Evolutionary conservation across 2,888 invertebrate genomes (phyloP).

Genomic region (Sympetrum striolatum): DNA sequence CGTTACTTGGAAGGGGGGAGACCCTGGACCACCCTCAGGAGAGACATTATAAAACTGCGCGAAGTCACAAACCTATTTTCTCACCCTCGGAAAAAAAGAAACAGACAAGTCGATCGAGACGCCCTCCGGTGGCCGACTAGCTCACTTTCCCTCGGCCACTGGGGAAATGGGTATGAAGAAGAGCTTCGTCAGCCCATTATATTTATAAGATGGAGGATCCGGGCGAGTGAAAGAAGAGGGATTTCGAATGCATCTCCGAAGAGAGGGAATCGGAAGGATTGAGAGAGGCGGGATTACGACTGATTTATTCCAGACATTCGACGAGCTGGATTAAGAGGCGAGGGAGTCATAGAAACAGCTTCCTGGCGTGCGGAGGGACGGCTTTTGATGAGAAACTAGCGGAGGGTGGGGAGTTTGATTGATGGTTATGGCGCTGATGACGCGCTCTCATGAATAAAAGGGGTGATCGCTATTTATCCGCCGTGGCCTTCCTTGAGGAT

Average conservation of each 20-base stretch:
- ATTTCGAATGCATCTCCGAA: neutral
- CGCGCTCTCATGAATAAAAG: conserved; percentile 33
- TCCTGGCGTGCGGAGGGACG: neutral
- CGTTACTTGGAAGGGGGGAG: neutral
- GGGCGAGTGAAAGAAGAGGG: neutral
- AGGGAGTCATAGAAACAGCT: neutral
- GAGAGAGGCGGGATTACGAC: neutral
- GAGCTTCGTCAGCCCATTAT: neutral
- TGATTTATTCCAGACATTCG: conserved; percentile 30
- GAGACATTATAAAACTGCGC: conserved; percentile 2
- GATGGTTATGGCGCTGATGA: conserved; percentile 15
- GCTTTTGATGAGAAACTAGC: conserved; percentile 24
- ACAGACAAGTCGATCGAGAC: neutral
- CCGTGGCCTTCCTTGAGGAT: neutral
- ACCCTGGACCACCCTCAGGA: neutral
- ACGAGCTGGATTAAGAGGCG: conserved; percentile 6
- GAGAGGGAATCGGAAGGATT: neutral
- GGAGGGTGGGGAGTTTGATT: neutral
- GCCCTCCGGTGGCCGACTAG: neutral
- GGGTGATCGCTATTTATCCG: neutral
- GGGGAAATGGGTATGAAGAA: neutral
- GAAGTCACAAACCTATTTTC: neutral
- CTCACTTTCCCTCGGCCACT: neutral
- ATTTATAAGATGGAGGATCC: neutral
- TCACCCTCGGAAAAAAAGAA: neutral